These are phyloP conservation scores for Betta splendens DNA, from an alignment of 2,797 vertebrate species.

Conservation along the genomic window DNA sequence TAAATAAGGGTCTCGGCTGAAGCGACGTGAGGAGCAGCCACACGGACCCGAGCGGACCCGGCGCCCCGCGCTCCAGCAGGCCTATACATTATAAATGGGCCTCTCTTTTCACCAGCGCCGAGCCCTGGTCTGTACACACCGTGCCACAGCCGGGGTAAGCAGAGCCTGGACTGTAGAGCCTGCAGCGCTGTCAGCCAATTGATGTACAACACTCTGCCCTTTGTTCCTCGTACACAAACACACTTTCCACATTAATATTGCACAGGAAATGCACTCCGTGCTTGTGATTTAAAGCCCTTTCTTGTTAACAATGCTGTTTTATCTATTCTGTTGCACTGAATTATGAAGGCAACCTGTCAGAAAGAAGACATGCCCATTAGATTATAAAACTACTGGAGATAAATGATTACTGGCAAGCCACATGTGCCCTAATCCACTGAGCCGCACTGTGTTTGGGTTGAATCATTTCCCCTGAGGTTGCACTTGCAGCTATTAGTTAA, in stretches of 20 bases:
- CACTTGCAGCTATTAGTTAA: constrained; percentile 73
- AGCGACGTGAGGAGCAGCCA: constrained; percentile 61
- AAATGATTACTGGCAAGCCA: constrained; percentile 73
- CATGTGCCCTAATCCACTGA: constrained; percentile 63
- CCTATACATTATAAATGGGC: constrained; percentile 83
- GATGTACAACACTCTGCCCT: constrained; percentile 84
- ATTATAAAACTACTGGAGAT: constrained; percentile 72
- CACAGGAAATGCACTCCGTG: constrained; percentile 79
- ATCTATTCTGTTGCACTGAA: constrained; percentile 76
- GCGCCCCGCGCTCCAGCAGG: constrained; percentile 71
- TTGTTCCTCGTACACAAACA: constrained; percentile 84
- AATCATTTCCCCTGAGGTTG: constrained; percentile 70
- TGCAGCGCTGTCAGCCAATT: constrained; percentile 77
- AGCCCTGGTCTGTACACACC: constrained; percentile 57
- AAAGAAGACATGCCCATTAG: constrained; percentile 69
- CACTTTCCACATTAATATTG: constrained; percentile 86
- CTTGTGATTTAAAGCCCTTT: constrained; percentile 84
- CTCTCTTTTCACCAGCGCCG: constrained; percentile 54
- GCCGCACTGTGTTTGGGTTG: constrained; percentile 54
- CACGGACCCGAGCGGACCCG: constrained; percentile 66
- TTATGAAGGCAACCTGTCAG: constrained; percentile 77
- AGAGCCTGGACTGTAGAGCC: constrained; percentile 67
- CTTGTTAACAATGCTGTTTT: constrained; percentile 84
- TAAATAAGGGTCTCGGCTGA: constrained; percentile 70
- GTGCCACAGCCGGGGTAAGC: constrained; percentile 75